These are phyloP conservation scores for Spatula versicolor DNA, from an alignment of 2,797 vertebrate species.

Conservation along the genomic window DNA sequence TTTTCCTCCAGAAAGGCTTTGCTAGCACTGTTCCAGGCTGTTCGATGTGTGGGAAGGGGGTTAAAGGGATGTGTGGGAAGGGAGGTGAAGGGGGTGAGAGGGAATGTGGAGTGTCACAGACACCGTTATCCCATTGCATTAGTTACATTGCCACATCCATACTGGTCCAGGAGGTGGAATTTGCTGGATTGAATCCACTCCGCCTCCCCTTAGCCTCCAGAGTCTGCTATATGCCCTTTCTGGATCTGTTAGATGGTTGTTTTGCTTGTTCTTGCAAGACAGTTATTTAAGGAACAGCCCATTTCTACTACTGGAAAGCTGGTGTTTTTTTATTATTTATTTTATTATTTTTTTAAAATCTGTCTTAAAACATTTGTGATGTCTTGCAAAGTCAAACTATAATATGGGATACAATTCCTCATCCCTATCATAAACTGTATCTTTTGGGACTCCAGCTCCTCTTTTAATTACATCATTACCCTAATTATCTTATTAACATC, in stretches of 20 bases:
- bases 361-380: neutral
- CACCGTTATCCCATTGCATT: neutral
- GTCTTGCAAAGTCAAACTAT: neutral
- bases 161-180: neutral
- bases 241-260: neutral
- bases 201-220: neutral
- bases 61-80: no score
- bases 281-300: neutral
- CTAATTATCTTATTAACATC: slow-evolving; percentile 44
- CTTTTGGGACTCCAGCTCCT: neutral
- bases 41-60: neutral
- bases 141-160: neutral
- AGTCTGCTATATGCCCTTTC: neutral
- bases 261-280: neutral
- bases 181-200: neutral
- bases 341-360: neutral
- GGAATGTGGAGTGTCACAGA: no score
- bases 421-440: neutral
- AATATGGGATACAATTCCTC: neutral
- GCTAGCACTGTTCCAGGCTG: neutral
- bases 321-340: neutral
- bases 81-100: no score
- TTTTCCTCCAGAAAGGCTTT: slow-evolving; percentile 1
- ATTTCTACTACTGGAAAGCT: neutral
- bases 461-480: slow-evolving; percentile 46